phyloP scores from a whole-genome alignment of 2,113 vertebrate genomes.

The Petromus typicus region DNA sequence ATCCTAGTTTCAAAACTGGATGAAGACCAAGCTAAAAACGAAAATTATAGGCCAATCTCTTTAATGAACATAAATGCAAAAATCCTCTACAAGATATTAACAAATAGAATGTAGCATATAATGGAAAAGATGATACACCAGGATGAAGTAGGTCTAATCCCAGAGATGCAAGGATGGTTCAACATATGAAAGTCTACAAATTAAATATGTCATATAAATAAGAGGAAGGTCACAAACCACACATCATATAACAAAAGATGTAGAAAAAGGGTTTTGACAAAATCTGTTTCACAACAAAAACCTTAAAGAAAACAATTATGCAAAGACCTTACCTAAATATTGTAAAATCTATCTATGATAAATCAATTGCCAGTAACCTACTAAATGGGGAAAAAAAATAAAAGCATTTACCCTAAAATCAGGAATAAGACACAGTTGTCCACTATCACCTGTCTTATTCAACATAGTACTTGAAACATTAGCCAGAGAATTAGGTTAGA shows the following conservation, averaged over 20 bases:
- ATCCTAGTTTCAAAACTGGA: not conserved
- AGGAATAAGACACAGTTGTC: not conserved
- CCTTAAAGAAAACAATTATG: not conserved
- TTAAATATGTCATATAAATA: not conserved
- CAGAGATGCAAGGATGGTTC: not conserved
- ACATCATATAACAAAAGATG: not conserved
- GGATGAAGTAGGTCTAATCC: not conserved
- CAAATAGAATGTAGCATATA: not conserved
- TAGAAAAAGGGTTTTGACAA: not conserved
- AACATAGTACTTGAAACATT: not conserved
- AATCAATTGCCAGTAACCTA: not conserved
- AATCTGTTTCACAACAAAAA: not conserved
- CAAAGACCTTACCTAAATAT: not conserved
- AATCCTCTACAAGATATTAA: not conserved
- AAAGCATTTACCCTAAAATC: not conserved
- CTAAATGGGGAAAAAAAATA: not conserved
- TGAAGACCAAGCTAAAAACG: not conserved
- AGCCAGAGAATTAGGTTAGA: not conserved
- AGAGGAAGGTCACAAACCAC: not conserved
- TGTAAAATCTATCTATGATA: not conserved
- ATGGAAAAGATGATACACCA: not conserved
- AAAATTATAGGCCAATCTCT: not conserved
- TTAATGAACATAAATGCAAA: not conserved
- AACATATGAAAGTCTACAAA: not conserved
- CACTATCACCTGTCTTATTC: not conserved